These are phyloP conservation scores for Laticauda colubrina DNA, from an alignment of 2,113 vertebrate species.

Conservation along the genomic window DNA sequence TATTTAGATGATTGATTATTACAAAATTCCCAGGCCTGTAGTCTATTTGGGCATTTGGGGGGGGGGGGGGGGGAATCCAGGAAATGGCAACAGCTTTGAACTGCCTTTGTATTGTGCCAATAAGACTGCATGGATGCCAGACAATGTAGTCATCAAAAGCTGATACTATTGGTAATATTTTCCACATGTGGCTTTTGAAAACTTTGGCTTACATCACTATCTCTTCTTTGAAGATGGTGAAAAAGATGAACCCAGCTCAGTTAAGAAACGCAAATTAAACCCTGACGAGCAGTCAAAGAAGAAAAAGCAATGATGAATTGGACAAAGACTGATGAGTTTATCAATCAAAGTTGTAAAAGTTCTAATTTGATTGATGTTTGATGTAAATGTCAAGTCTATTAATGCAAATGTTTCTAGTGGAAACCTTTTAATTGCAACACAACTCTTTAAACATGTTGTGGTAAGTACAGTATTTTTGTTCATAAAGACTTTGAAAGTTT, in stretches of 20 bases:
- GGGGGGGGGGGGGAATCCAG: not conserved
- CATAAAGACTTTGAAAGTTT: conserved; percentile 49
- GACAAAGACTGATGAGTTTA: conserved; percentile 36
- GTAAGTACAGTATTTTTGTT: conserved; percentile 53
- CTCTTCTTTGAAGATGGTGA: conserved; percentile 82
- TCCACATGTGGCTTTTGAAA: not conserved
- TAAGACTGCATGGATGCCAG: not conserved
- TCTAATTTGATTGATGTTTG: conserved; percentile 35
- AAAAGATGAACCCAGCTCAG: conserved; percentile 66
- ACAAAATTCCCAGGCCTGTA: not conserved
- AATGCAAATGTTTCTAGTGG: conserved; percentile 36
- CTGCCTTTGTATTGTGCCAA: not conserved
- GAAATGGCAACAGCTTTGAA: not conserved
- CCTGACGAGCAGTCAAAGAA: conserved; percentile 85
- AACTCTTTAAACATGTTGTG: conserved; percentile 49
- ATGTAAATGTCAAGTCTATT: conserved; percentile 45
- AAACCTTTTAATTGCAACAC: conserved; percentile 62
- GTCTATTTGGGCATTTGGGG: not conserved
- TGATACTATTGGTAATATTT: not conserved
- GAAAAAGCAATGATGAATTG: conserved; percentile 70
- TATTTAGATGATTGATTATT: not conserved
- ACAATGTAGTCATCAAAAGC: not conserved
- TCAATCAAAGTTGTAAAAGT: conserved; percentile 55
- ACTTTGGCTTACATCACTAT: conserved; percentile 31
- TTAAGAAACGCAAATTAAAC: conserved; percentile 85